These are phyloP conservation scores for Dromas ardeola DNA, from an alignment of 2,113 vertebrate genomes.

Conservation along the genomic window DNA sequence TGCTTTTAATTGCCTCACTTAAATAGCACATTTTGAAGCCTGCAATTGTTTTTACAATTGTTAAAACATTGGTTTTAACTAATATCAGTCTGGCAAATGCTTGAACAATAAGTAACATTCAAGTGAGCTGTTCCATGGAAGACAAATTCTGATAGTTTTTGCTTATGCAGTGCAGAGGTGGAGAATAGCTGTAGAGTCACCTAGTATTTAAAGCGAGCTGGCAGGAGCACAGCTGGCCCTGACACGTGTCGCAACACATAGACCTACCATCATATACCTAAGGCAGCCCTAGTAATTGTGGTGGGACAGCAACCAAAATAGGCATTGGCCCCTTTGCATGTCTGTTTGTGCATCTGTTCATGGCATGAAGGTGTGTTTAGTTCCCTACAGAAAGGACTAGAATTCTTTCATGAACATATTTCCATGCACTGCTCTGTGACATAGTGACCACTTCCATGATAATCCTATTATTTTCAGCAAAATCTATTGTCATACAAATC, in stretches of 20 bases:
- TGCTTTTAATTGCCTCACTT: conserved; percentile 59
- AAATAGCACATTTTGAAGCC: conserved; percentile 47
- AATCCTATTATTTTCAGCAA: neutral
- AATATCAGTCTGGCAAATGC: neutral
- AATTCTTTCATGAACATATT: neutral
- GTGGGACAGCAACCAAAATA: neutral
- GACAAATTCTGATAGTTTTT: neutral
- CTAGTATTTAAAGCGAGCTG: neutral
- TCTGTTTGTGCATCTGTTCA: neutral
- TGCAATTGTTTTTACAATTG: neutral
- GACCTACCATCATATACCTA: neutral
- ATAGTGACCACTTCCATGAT: neutral
- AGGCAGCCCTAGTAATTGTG: neutral
- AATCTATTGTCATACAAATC: neutral
- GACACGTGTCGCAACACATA: neutral
- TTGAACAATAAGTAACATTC: neutral
- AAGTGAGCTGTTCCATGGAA: neutral
- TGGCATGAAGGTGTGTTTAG: neutral
- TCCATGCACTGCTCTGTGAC: neutral
- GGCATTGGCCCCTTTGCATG: neutral
- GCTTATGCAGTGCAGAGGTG: neutral
- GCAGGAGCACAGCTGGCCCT: neutral
- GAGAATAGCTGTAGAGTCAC: neutral
- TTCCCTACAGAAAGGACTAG: neutral
- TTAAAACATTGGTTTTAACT: conserved; percentile 28